Percentiles rank a stretch among this genome's conserved stretches.
These are phyloP conservation scores for Poeciliopsis turrubarensis DNA, from an alignment of 2,113 vertebrate genomes.

Conservation along the genomic window DNA sequence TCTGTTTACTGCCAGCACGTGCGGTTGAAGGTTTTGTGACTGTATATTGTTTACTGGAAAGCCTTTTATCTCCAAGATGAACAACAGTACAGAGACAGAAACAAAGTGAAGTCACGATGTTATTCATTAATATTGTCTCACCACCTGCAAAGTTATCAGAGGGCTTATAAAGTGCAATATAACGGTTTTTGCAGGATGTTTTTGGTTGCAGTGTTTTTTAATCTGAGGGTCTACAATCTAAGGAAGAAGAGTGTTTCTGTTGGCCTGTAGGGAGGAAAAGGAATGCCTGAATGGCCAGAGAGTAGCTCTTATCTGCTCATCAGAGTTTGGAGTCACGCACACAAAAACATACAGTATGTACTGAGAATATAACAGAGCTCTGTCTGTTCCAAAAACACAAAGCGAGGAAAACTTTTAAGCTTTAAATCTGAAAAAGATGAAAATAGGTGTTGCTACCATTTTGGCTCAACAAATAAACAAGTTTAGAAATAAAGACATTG, in stretches of 20 bases:
- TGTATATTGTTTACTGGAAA: neutral
- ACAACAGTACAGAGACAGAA: neutral
- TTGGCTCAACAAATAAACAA: neutral
- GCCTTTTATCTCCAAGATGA: constrained; percentile 26
- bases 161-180: neutral
- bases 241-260: constrained; percentile 25
- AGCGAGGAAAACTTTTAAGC: neutral
- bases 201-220: neutral
- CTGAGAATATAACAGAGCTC: neutral
- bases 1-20: neutral
- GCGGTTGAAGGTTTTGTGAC: neutral
- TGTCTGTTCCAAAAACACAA: neutral
- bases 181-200: neutral
- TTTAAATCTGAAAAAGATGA: neutral
- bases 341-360: neutral
- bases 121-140: neutral
- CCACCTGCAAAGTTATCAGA: constrained; percentile 25
- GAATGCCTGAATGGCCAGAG: neutral
- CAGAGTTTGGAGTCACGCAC: constrained; percentile 28
- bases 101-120: constrained; percentile 16
- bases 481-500: neutral
- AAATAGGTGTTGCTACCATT: neutral
- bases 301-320: constrained; percentile 24
- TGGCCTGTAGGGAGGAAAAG: constrained; percentile 34
- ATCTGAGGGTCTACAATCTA: constrained; percentile 10